Percentiles rank a stretch among this genome's conserved stretches.
Evolutionary conservation across 2,797 vertebrate genomes (phyloP).

Genomic region (Sebastes cheni): DNA sequence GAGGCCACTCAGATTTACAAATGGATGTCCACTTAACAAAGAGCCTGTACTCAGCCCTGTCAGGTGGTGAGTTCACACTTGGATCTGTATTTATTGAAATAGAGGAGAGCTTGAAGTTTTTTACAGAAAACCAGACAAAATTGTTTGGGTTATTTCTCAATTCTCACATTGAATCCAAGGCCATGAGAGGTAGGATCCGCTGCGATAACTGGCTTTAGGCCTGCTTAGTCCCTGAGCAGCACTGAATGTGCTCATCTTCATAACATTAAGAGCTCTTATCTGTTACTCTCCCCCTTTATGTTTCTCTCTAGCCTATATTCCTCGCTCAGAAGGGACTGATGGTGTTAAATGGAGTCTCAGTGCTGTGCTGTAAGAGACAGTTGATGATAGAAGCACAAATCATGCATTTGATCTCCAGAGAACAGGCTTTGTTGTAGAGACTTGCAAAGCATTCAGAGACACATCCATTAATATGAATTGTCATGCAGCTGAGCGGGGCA

Average conservation of each 20-base stretch:
- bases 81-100: constrained; percentile 14
- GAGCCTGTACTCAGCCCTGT: not conserved
- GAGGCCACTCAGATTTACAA: constrained; percentile 23
- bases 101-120: constrained; percentile 1
- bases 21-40: constrained; percentile 15
- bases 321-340: constrained; percentile 12
- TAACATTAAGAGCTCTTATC: constrained; percentile 37
- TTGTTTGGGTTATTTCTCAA: constrained; percentile 36
- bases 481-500: constrained; percentile 20
- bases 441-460: constrained; percentile 36
- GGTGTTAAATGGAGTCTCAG: constrained; percentile 33
- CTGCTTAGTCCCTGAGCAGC: constrained; percentile 1
- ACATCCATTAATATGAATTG: constrained; percentile 33
- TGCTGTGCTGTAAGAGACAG: not conserved
- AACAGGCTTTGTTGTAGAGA: constrained; percentile 42
- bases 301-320: constrained; percentile 11
- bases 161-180: constrained; percentile 28
- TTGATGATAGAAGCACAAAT: constrained; percentile 22
- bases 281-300: constrained; percentile 2
- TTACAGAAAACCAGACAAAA: constrained; percentile 6
- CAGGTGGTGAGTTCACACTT: not conserved
- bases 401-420: constrained; percentile 29
- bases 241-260: constrained; percentile 42
- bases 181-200: not conserved
- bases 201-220: constrained; percentile 18